These are phyloP conservation scores for Sesamia inferens DNA, from an alignment of 2,888 invertebrate genomes.

Conservation along the genomic window DNA sequence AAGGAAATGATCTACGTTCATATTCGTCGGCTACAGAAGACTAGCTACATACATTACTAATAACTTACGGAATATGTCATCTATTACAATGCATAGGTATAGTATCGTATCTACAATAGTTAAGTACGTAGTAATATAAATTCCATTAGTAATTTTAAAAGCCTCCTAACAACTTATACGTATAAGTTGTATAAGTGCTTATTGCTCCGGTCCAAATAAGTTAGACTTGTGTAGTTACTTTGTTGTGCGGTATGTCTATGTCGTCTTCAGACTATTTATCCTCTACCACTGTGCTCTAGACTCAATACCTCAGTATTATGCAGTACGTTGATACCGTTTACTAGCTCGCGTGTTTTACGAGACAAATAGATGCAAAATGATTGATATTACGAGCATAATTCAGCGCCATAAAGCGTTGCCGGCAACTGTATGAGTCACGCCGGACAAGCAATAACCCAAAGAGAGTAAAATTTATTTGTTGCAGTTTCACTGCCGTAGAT, in stretches of 20 bases:
- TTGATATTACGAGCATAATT: conserved; percentile 53
- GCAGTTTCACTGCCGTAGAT: conserved; percentile 45
- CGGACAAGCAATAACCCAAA: conserved; percentile 47
- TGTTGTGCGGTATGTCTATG: conserved; percentile 1
- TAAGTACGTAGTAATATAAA: background rate
- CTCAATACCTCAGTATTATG: conserved; percentile 16
- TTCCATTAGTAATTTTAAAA: background rate
- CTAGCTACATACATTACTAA: conserved; percentile 13
- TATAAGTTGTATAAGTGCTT: too few relatives aligned
- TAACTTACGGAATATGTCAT: conserved; percentile 12
- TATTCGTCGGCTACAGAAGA: conserved; percentile 14
- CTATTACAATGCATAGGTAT: background rate
- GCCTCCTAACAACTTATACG: background rate
- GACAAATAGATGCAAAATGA: conserved; percentile 54
- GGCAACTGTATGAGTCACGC: conserved; percentile 50
- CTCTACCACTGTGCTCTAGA: background rate
- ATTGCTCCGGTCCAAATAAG: too few relatives aligned
- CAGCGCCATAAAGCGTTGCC: conserved; percentile 28
- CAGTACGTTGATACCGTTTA: conserved; percentile 46
- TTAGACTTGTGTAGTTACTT: background rate
- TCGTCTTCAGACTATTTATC: background rate
- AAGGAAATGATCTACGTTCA: conserved; percentile 48
- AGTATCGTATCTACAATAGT: background rate
- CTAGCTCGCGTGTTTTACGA: conserved; percentile 50
- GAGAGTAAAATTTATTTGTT: conserved; percentile 59